These are phyloP conservation scores for Ruditapes philippinarum DNA, from an alignment of 1,140 invertebrate species.

Conservation along the genomic window DNA sequence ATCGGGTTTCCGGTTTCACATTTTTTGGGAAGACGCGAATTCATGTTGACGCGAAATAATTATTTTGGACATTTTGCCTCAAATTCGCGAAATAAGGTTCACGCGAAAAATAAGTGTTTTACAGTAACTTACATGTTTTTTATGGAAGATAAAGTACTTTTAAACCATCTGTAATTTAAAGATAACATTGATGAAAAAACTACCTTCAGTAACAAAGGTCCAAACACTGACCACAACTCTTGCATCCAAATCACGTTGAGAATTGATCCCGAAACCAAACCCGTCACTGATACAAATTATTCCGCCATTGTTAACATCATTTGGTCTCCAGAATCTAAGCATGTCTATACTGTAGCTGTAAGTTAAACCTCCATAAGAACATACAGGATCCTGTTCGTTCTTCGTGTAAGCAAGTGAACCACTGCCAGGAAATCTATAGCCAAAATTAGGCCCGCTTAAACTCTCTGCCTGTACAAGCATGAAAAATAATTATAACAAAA, in stretches of 20 bases:
- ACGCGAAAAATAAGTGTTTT: too few species aligned
- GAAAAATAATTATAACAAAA: too few species aligned
- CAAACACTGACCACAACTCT: slow-evolving; percentile 9
- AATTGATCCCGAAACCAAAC: background rate
- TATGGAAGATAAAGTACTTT: too few species aligned
- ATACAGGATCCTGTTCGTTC: background rate
- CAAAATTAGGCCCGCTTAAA: background rate
- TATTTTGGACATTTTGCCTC: too few species aligned
- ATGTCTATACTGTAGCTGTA: background rate
- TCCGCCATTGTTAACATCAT: slow-evolving; percentile 4
- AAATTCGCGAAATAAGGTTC: too few species aligned
- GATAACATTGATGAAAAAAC: too few species aligned
- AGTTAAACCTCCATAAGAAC: background rate
- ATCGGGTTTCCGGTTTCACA: too few species aligned
- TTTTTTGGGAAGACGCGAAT: too few species aligned
- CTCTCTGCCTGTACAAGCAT: slow-evolving; percentile 12
- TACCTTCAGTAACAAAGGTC: background rate
- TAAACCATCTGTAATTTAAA: too few species aligned
- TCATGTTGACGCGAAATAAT: too few species aligned
- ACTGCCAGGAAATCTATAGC: slow-evolving; percentile 28
- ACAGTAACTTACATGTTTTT: too few species aligned
- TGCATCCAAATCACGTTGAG: background rate
- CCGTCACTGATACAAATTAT: background rate
- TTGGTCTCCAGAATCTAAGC: slow-evolving; percentile 28
- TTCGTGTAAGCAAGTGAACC: slow-evolving; percentile 6